A percentile compares a stretch with the other conserved stretches of the same genome.
phyloP scores from a whole-genome alignment of 2,113 vertebrate species.

The Ascaphus truei region DNA sequence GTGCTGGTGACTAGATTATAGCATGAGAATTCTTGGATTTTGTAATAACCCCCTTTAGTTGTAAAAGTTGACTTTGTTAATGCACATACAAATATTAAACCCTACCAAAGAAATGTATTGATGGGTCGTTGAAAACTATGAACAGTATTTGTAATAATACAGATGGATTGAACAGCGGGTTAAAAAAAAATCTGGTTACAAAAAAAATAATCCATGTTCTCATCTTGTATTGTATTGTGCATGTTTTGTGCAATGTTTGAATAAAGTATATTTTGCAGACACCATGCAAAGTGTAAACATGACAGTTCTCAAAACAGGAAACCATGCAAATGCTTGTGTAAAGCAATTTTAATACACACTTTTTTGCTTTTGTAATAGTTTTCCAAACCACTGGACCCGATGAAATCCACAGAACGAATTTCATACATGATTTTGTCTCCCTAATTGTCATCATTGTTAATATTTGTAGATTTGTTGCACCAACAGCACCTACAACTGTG shows the following conservation, averaged over 20 bases:
- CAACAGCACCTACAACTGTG: constrained; percentile 49
- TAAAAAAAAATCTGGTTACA: background rate
- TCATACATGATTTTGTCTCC: constrained; percentile 31
- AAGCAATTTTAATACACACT: constrained; percentile 58
- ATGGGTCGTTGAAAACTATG: background rate
- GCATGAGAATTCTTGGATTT: background rate
- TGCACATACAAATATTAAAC: constrained; percentile 6
- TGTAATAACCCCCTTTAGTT: background rate
- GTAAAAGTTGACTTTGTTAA: background rate
- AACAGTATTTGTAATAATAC: background rate
- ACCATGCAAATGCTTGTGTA: constrained; percentile 52
- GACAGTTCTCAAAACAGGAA: constrained; percentile 57
- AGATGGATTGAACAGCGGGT: background rate
- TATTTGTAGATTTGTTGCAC: constrained; percentile 55
- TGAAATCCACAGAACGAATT: background rate
- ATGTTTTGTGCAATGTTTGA: constrained; percentile 37
- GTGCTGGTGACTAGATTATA: constrained; percentile 56
- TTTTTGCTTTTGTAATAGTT: constrained; percentile 52
- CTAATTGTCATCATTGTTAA: background rate
- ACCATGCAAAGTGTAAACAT: constrained; percentile 58
- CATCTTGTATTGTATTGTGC: constrained; percentile 40
- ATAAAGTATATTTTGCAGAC: constrained; percentile 41
- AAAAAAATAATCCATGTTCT: constrained; percentile 40
- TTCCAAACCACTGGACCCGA: background rate
- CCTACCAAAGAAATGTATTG: background rate